phyloP scores from a whole-genome alignment of 2,888 invertebrate genomes.

The Dicyrtomina minuta region DNA sequence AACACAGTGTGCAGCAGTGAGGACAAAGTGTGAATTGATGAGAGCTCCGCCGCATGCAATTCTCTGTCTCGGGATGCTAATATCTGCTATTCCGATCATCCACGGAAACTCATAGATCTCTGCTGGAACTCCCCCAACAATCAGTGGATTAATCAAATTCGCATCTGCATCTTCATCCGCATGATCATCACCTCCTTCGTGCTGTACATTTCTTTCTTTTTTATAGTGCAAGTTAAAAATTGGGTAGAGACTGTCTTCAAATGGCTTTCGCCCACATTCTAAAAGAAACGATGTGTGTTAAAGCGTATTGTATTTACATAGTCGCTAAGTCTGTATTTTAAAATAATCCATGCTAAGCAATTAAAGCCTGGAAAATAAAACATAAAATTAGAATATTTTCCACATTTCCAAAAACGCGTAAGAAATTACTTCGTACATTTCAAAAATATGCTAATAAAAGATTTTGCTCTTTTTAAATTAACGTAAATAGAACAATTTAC shows the following conservation, averaged over 20 bases:
- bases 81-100: constrained; percentile 36
- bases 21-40: constrained; percentile 30
- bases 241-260: constrained; percentile 26
- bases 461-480: too few species aligned
- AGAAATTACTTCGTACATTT: too few species aligned
- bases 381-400: too few species aligned
- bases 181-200: background rate
- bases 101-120: constrained; percentile 32
- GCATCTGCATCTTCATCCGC: background rate
- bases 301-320: too few species aligned
- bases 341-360: too few species aligned
- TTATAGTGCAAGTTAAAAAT: constrained; percentile 20
- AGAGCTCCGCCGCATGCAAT: constrained; percentile 32
- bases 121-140: constrained; percentile 29
- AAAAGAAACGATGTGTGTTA: background rate
- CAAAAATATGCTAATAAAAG: too few species aligned
- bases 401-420: too few species aligned
- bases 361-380: too few species aligned
- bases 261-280: constrained; percentile 33
- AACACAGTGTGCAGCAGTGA: constrained; percentile 34
- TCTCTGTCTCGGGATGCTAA: constrained; percentile 22
- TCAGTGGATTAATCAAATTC: constrained; percentile 14
- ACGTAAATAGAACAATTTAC: too few species aligned
- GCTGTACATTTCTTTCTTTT: too few species aligned
- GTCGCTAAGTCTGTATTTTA: too few species aligned